Evolutionary conservation across 2,888 invertebrate species (phyloP).

Genomic region (Lasioglossum calceatum): DNA sequence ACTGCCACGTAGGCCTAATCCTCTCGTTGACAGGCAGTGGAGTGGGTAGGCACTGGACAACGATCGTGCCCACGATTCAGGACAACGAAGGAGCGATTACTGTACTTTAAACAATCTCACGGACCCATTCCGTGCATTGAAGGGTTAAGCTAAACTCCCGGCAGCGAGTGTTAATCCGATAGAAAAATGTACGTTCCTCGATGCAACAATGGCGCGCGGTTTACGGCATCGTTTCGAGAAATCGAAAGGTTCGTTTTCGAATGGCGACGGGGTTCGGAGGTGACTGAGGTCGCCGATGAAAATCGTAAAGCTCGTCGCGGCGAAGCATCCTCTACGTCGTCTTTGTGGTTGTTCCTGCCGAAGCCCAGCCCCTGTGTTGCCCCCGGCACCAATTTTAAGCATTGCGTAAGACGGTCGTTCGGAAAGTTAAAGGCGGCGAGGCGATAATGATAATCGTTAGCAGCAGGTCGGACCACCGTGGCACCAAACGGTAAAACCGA

Average conservation of each 20-base stretch:
- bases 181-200: not conserved
- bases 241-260: constrained; percentile 4
- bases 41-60: too few species aligned
- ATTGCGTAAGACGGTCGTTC: constrained; percentile 76
- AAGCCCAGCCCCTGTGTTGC: constrained; percentile 10
- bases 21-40: too few species aligned
- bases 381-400: constrained; percentile 73
- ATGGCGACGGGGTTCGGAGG: not conserved
- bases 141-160: not conserved
- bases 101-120: too few species aligned
- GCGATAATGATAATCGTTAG: constrained; percentile 76
- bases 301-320: constrained; percentile 71
- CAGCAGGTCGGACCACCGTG: constrained; percentile 63
- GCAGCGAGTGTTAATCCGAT: not conserved
- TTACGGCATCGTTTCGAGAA: not conserved
- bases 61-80: too few species aligned
- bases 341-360: constrained; percentile 23
- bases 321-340: constrained; percentile 63
- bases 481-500: constrained; percentile 42
- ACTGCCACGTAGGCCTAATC: too few species aligned
- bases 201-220: not conserved
- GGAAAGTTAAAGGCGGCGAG: constrained; percentile 66
- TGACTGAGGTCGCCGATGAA: constrained; percentile 22
- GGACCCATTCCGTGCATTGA: too few species aligned
- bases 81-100: too few species aligned